Evolutionary conservation across 2,113 vertebrate genomes (phyloP).

Genomic region (Ctenodactylus gundi): DNA sequence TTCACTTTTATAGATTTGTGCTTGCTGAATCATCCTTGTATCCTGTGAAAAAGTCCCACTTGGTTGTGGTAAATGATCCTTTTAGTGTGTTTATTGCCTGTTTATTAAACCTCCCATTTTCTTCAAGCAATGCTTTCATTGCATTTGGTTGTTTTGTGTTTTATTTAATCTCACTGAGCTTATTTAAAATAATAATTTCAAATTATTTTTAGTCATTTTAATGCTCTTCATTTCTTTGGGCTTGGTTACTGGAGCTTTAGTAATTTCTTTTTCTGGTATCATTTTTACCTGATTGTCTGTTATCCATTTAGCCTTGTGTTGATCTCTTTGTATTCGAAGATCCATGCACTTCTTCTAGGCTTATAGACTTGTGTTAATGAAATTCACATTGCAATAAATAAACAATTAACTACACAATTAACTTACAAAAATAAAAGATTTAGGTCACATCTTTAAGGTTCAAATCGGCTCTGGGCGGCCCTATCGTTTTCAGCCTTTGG

Average conservation of each 20-base stretch:
- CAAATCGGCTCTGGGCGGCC: neutral
- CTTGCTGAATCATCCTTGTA: neutral
- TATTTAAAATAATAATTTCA: neutral
- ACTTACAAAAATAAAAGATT: too few species aligned
- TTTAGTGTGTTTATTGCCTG: neutral
- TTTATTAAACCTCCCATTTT: neutral
- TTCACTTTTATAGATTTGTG: neutral
- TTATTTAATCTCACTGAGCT: neutral
- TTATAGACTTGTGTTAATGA: neutral
- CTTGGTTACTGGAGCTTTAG: neutral
- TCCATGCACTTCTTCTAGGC: neutral
- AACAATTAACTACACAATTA: too few species aligned
- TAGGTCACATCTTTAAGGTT: too few species aligned
- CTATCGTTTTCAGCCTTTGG: neutral
- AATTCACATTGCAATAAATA: neutral
- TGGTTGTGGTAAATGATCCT: neutral
- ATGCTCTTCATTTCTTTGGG: neutral
- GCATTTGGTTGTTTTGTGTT: neutral
- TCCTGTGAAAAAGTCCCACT: neutral
- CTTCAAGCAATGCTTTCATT: neutral
- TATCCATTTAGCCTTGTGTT: neutral
- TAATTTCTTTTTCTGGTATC: neutral
- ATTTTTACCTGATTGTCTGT: neutral
- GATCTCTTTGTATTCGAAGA: neutral
- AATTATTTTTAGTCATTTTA: neutral